Evolutionary conservation across 2,888 invertebrate species (phyloP).

Genomic region (Tribolium freemani): DNA sequence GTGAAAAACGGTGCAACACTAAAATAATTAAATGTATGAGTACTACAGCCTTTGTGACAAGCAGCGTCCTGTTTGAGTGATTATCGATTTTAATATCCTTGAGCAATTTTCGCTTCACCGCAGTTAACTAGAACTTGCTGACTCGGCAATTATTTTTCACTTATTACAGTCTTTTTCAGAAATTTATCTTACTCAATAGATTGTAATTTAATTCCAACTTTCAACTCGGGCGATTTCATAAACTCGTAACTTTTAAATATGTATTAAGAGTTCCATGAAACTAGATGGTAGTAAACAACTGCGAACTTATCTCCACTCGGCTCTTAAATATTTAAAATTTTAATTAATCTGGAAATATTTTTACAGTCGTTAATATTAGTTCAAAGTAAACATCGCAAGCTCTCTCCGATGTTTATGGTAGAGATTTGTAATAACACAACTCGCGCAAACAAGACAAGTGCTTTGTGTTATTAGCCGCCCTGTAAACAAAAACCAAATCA

Average conservation of each 20-base stretch:
- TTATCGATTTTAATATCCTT: conserved; percentile 19
- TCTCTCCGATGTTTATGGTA: conserved; percentile 1
- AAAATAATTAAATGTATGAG: neutral
- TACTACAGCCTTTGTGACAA: neutral
- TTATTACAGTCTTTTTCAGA: neutral
- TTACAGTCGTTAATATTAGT: neutral
- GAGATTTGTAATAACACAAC: conserved; percentile 13
- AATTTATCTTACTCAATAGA: conserved; percentile 13
- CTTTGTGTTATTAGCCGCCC: neutral
- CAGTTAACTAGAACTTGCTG: conserved; percentile 12
- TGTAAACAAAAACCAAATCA: neutral
- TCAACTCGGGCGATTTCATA: neutral
- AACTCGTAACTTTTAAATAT: conserved; percentile 2
- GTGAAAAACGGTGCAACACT: too few relatives aligned
- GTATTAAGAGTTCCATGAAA: neutral
- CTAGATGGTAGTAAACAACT: neutral
- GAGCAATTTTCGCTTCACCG: conserved; percentile 15
- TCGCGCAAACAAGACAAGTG: neutral
- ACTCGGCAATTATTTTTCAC: conserved; percentile 17
- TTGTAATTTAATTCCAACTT: conserved; percentile 14
- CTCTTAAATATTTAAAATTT: neutral
- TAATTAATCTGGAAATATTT: neutral
- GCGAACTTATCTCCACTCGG: neutral
- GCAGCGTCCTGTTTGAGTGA: conserved; percentile 7
- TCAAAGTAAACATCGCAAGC: neutral